Percentiles rank a stretch among this genome's conserved stretches.
These are phyloP conservation scores for Bufo gargarizans DNA, from an alignment of 2,113 vertebrate species.

Conservation along the genomic window DNA sequence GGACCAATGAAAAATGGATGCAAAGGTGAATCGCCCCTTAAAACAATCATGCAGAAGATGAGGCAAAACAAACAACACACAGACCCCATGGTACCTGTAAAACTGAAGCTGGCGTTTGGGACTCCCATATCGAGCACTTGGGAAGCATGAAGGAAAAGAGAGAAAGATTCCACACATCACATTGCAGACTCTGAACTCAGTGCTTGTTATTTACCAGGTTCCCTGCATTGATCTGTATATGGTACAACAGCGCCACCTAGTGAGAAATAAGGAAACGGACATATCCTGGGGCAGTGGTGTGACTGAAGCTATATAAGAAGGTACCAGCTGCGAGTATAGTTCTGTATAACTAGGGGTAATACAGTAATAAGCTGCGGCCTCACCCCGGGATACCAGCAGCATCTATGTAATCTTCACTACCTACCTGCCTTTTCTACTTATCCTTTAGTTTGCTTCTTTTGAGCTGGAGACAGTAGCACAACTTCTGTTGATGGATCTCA, in stretches of 20 bases:
- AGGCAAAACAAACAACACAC: slow-evolving; percentile 43
- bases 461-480: not conserved
- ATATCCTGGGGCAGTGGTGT: not conserved
- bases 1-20: not conserved
- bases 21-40: not conserved
- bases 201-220: not conserved
- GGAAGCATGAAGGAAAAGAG: slow-evolving; percentile 72
- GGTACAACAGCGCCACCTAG: slow-evolving; percentile 61
- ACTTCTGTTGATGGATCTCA: not conserved
- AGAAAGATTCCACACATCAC: slow-evolving; percentile 70
- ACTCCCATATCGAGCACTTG: slow-evolving; percentile 97
- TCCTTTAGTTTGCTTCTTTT: not conserved
- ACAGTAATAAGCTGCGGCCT: too few relatives aligned
- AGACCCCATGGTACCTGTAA: slow-evolving; percentile 87
- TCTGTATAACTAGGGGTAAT: too few relatives aligned
- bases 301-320: not conserved
- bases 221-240: not conserved
- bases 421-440: too few relatives aligned
- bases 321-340: not conserved
- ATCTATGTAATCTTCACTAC: too few relatives aligned
- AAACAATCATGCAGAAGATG: not conserved
- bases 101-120: slow-evolving; percentile 99
- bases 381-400: too few relatives aligned
- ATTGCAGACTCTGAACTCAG: slow-evolving; percentile 53
- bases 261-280: slow-evolving; percentile 34